Percentiles rank a stretch among this genome's conserved stretches.
These are phyloP conservation scores for Horisme vitalbata DNA, from an alignment of 2,888 invertebrate genomes.

Conservation along the genomic window DNA sequence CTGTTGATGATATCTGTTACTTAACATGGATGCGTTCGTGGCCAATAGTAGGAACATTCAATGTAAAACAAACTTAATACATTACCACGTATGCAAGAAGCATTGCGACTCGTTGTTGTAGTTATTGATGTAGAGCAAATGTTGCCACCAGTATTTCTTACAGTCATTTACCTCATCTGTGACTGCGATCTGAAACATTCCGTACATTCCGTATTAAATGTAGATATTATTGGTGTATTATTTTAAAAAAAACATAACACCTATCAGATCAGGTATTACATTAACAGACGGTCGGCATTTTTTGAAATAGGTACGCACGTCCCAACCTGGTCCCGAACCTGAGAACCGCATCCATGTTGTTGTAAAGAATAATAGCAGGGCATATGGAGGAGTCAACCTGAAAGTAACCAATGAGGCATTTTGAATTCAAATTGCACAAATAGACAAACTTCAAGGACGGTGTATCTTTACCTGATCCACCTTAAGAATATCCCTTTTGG, in stretches of 20 bases:
- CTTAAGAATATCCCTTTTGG: conserved; percentile 38
- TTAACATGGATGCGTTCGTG: too few relatives aligned
- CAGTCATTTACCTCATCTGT: conserved; percentile 29
- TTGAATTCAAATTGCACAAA: too few relatives aligned
- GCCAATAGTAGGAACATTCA: too few relatives aligned
- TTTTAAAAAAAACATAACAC: too few relatives aligned
- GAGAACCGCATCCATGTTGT: conserved; percentile 51
- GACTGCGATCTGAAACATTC: not conserved
- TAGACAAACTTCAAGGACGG: too few relatives aligned
- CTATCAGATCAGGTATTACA: too few relatives aligned
- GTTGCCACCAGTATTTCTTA: conserved; percentile 46
- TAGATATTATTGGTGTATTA: too few relatives aligned
- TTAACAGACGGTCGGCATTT: too few relatives aligned
- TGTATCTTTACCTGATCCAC: conserved; percentile 53
- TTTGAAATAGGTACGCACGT: conserved; percentile 37
- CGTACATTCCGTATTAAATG: too few relatives aligned
- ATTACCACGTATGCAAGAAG: conserved; percentile 45
- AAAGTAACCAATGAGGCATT: not conserved
- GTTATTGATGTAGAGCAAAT: conserved; percentile 52
- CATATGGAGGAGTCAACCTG: conserved; percentile 47
- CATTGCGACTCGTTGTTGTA: conserved; percentile 37
- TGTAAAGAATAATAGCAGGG: conserved; percentile 38
- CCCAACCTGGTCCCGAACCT: conserved; percentile 65
- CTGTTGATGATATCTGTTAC: too few relatives aligned
- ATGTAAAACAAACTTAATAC: too few relatives aligned